These are phyloP conservation scores for Leptopilina clavipes DNA, from an alignment of 1,140 invertebrate species.

Conservation along the genomic window DNA sequence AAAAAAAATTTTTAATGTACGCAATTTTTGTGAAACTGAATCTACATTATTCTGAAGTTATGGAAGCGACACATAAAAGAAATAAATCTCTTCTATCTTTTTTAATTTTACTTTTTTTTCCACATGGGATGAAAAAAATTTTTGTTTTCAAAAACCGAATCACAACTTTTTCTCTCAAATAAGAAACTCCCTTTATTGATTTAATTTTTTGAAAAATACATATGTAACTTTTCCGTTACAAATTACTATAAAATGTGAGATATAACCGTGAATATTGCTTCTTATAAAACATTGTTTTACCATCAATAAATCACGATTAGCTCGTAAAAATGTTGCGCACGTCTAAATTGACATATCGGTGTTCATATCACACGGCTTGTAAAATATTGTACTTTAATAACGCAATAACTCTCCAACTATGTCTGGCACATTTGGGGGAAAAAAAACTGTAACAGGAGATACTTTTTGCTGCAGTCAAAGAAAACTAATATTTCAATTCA, in stretches of 20 bases:
- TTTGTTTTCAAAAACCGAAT: too few species aligned
- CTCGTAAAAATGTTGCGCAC: slow-evolving; percentile 27
- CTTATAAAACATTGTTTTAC: slow-evolving; percentile 12
- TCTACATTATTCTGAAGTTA: not conserved
- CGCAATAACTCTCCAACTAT: slow-evolving; percentile 19
- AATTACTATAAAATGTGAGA: not conserved
- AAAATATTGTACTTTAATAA: slow-evolving; percentile 29
- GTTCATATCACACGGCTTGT: slow-evolving; percentile 17
- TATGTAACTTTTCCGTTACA: not conserved
- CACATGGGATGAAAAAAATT: too few species aligned
- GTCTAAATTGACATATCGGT: slow-evolving; percentile 20
- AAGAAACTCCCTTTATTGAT: too few species aligned
- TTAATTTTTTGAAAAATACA: not conserved
- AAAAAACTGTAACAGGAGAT: not conserved
- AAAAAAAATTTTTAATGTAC: not conserved
- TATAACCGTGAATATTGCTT: not conserved
- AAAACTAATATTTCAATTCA: slow-evolving; percentile 17
- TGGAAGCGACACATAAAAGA: not conserved
- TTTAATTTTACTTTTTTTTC: too few species aligned
- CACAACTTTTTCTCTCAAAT: too few species aligned
- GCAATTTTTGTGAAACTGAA: not conserved
- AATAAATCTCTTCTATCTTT: too few species aligned
- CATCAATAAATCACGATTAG: slow-evolving; percentile 23
- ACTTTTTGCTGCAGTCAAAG: slow-evolving; percentile 7
- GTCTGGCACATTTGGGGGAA: not conserved